Conservation (phyloP, 2,113 vertebrate species). For the Nymphicus hollandicus region DNA sequence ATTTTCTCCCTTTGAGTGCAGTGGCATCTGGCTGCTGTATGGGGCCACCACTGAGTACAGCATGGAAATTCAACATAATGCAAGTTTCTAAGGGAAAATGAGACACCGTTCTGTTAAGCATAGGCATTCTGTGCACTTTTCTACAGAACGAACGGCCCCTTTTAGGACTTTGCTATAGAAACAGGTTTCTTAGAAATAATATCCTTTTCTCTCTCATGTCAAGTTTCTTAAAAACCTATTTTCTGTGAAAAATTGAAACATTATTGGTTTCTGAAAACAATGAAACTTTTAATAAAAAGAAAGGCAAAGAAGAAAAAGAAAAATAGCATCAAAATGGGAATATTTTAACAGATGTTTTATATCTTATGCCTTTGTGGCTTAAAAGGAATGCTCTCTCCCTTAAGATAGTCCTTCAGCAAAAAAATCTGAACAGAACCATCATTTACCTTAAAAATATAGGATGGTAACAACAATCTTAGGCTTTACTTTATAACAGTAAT, state of each 20-base stretch:
- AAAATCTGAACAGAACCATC: neutral
- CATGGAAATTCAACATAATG: neutral
- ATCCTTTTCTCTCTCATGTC: neutral
- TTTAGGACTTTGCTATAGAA: neutral
- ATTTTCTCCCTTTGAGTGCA: neutral
- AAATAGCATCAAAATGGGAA: neutral
- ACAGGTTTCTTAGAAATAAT: neutral
- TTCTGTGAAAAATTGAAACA: neutral
- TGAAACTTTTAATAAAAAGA: slow-evolving; percentile 32
- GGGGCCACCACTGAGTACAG: neutral
- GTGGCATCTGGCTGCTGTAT: neutral
- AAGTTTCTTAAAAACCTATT: neutral
- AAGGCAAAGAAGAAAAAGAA: neutral
- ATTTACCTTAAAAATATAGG: slow-evolving; percentile 36
- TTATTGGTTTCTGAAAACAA: neutral
- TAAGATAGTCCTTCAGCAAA: neutral
- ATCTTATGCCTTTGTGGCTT: neutral
- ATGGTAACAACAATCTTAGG: neutral
- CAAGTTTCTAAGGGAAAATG: neutral
- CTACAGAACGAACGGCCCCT: neutral
- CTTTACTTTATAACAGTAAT: slow-evolving; percentile 32
- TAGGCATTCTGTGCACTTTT: neutral
- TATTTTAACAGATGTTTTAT: slow-evolving; percentile 36
- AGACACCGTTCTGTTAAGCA: neutral
- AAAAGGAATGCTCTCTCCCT: neutral